Base-by-base conservation (phyloP, 2,113 vertebrate genomes). In the Alethe castanea region DNA sequence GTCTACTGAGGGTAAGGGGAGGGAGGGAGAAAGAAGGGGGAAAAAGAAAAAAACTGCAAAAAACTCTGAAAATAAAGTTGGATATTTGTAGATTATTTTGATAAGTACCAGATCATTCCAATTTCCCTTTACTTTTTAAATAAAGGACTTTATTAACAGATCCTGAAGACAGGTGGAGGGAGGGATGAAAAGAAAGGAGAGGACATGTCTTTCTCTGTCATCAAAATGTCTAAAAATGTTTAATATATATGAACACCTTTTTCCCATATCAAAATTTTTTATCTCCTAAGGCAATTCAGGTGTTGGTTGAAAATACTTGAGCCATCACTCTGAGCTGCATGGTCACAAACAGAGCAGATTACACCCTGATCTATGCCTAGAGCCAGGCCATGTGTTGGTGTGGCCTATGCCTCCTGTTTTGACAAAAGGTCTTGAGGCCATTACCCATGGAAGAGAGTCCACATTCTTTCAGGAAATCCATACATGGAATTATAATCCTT, bases 361-460 rank as follows among this genome's bases (percentile, higher is more conserved):
- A 19, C 16, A 50, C 16, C n/a, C 28, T 71, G 53, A 22, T 52
- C n/a, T 40, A 28, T 0, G 0, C 19, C 38, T 45, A 65, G 69
- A 78, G 25, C 7, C 40, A 33, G 54, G 69, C 19, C 48, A 60
- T 18, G 2, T 0, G 0, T 24, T 35, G 14, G 7, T 61, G 9
- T 36, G 54, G 59, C 28, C 16, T 20, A 12, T 29, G 33, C 25
- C 11, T 5, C 15, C 10, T 38, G 6, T 73, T 86, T 57, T 78
- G 36, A 78, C 17, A 77, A 13, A 50, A 25, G 44, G 3, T 74
- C 33, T 88, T 69, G 25, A 71, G 33, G 26, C 11, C 7, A 54
- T 28, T 69, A 36, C 14, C 31, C 5, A 17, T 48, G 19, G 13
- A 17, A 81, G 7, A 92, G 18, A 48, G 9, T 15, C 15, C 8